phyloP scores from a whole-genome alignment of 2,797 vertebrate species.

The Phyllotis vaccarum region DNA sequence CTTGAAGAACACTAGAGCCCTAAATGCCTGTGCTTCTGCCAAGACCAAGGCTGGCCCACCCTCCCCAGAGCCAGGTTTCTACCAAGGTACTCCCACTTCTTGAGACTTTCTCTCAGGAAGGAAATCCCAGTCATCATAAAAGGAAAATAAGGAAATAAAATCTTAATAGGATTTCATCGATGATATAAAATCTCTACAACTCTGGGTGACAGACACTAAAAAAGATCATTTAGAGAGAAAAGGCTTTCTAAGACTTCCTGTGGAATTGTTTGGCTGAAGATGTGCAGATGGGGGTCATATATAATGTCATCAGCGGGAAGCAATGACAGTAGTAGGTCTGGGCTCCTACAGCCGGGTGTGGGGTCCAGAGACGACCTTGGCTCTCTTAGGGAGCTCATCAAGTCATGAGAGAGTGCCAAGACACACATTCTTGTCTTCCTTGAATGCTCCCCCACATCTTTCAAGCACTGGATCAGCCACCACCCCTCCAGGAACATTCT shows the following conservation, averaged over 20 bases:
- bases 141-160: conserved; percentile 84
- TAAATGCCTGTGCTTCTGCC: not conserved
- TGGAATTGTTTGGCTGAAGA: conserved; percentile 71
- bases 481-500: not conserved
- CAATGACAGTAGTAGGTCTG: not conserved
- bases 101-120: conserved; percentile 75
- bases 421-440: not conserved
- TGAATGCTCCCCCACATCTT: not conserved
- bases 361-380: not conserved
- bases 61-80: conserved; percentile 3
- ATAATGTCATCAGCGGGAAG: conserved; percentile 19
- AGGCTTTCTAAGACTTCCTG: conserved; percentile 82
- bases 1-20: not conserved
- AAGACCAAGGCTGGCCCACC: not conserved
- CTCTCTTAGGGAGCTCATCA: not conserved
- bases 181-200: conserved; percentile 83
- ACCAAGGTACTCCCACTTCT: conserved; percentile 67
- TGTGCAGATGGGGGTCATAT: conserved; percentile 38
- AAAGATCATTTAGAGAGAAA: conserved; percentile 83
- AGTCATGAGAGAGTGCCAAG: not conserved
- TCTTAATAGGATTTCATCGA: conserved; percentile 84
- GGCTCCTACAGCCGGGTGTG: not conserved
- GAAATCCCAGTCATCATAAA: conserved; percentile 81
- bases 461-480: not conserved
- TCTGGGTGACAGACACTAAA: conserved; percentile 82